phyloP scores from a whole-genome alignment of 2,797 vertebrate species.

The Sus cebifrons region DNA sequence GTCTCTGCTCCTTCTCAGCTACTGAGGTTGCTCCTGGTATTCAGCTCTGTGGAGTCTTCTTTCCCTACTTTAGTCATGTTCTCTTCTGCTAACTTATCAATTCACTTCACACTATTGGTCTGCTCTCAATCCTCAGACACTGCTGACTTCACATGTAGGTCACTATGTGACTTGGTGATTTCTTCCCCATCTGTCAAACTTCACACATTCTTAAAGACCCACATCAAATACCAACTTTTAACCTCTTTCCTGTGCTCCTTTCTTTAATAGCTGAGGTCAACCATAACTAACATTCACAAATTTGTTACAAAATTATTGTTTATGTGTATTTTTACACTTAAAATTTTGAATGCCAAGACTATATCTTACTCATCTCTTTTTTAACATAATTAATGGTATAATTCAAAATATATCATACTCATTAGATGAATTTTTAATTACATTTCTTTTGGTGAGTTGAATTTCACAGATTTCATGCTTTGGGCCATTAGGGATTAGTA shows the following conservation, averaged over 20 bases:
- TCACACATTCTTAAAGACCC: neutral
- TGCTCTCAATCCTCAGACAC: neutral
- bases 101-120: neutral
- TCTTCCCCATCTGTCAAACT: neutral
- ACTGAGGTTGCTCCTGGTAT: neutral
- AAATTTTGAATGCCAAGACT: neutral
- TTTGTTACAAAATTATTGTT: neutral
- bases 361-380: neutral
- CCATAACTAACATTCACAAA: neutral
- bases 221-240: neutral
- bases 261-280: neutral
- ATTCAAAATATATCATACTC: neutral
- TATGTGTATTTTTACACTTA: neutral
- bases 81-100: neutral
- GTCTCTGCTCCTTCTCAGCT: neutral
- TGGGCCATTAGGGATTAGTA: neutral
- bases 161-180: neutral
- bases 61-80: neutral
- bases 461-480: neutral
- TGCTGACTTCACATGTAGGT: neutral
- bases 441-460: neutral
- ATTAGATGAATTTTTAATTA: neutral
- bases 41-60: neutral
- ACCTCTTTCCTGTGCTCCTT: neutral
- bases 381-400: neutral